Base-by-base conservation (phyloP, 2,888 invertebrate genomes). In the Opisthograptis luteolata region DNA sequence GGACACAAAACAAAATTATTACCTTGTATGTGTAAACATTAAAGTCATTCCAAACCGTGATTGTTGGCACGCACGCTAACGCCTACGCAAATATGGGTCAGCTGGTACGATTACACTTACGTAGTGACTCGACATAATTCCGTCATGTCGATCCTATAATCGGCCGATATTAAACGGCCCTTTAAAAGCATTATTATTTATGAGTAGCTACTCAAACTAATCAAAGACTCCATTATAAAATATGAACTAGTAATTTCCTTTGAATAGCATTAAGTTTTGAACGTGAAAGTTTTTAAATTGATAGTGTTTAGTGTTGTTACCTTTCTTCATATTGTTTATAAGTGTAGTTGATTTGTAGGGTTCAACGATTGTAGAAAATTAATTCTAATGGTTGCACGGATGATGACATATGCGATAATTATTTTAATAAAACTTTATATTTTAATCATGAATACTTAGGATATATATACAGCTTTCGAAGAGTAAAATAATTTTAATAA, bases 21-120 rank as follows among this genome's bases (percentile, higher is more conserved):
- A 74, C 69, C 73, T 73, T 79, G 75, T 81, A 81, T 80, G 79
- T 82, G 84, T 81, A 80, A 84, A 81, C 81, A 81, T 81, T 79
- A 73, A 55, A 73, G 69, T 75, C 67, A 72, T 76, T 79, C 70
- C 72, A 73, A 73, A 73, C 66, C 64, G 73, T 81, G 85, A 86
- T 82, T 84, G 83, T 78, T 60, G 60, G 66, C 78, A 81, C 76
- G 82, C 85, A 86, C 84, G 82, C 76, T 56, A 71, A 40, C 63
- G 58, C 64, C 58, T 60, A 51, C 52, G 24, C 36, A 61, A 66
- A 78, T 74, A 65, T 77, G 73, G 77, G 79, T 80, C 77, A 75
- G 62, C 45, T 52, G 50, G 58, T 68, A 64, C 71, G 67, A 74
- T 75, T 77, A 79, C 74, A 72, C 73, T 77, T 76, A 68, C 69